Base-by-base conservation (phyloP, 2,797 vertebrate species). In the Graptemys geographica region DNA sequence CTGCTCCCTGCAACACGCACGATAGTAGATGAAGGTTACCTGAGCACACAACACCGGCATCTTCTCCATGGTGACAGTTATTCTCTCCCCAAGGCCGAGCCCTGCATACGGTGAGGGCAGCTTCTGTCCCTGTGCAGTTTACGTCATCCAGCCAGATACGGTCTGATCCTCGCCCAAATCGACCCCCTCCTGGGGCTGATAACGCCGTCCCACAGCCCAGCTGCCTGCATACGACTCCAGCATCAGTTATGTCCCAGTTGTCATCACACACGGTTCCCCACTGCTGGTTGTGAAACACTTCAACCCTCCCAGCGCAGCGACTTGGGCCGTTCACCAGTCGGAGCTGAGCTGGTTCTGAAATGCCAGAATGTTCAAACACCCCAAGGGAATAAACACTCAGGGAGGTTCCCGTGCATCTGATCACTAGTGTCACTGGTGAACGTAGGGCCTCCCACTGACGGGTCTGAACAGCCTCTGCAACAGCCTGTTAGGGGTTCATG, bases 91-190 rank as follows among this genome's bases (percentile, higher is more conserved):
- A 96, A 0, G 65, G 1, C 4, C 87, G 27, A 0, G 97, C 72
- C 3, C 79, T n/a, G 72, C 98, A 98, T 69, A 94, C 87, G 6
- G 90, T 89, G 41, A 98, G 80, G 1, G 81, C 90, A 5, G 80
- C 53, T 90, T 98, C 98, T 0, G 1, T 86, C 4, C 98, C 96
- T 0, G 18, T 65, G 85, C 98, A 98, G 18, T 86, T 85, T 41
- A 97, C 31, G 0, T 97, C 96, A 8, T 98, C 98, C 80, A 98
- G 28, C 97, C 97, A 97, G 93, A 98, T 98, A 83, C 89, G 93
- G 8, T 97, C 97, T 0, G 25, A 37, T 8, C 98, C 98, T 23
- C 1, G 65, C 5, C 65, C 65, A 69, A 69, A 69, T 8, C 9
- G 19, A 69, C 19, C 8, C 53, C 3, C 19, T 8, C 19, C 19